These are phyloP conservation scores for Macropus fuliginosus DNA, from an alignment of 2,797 vertebrate species.

Conservation along the genomic window DNA sequence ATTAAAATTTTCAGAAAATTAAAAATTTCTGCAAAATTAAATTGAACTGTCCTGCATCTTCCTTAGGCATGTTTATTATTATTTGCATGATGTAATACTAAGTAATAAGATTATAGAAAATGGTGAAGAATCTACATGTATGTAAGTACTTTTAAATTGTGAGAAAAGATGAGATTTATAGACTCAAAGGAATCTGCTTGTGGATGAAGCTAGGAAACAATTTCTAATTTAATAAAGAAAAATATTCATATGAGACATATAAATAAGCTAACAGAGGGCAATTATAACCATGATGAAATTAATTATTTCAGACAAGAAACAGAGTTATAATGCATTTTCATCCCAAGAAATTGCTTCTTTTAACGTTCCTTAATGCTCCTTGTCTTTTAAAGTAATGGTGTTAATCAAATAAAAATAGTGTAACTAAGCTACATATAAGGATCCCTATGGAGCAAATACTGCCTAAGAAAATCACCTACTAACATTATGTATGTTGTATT, in stretches of 20 bases:
- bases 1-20: neutral
- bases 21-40: neutral
- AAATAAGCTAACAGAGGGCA: neutral
- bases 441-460: neutral
- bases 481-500: too few species aligned
- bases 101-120: neutral
- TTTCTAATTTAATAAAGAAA: neutral
- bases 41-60: neutral
- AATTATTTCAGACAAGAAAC: neutral
- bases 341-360: neutral
- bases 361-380: neutral
- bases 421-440: neutral
- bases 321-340: neutral
- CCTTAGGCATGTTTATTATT: neutral
- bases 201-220: conserved; percentile 14
- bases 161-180: neutral
- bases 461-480: too few species aligned
- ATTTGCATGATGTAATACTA: neutral
- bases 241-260: neutral
- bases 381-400: neutral
- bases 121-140: neutral
- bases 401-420: neutral
- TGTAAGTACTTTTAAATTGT: neutral
- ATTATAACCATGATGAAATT: neutral
- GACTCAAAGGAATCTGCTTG: neutral